phyloP scores from a whole-genome alignment of 2,888 invertebrate genomes.

The Camptogramma bilineatum region DNA sequence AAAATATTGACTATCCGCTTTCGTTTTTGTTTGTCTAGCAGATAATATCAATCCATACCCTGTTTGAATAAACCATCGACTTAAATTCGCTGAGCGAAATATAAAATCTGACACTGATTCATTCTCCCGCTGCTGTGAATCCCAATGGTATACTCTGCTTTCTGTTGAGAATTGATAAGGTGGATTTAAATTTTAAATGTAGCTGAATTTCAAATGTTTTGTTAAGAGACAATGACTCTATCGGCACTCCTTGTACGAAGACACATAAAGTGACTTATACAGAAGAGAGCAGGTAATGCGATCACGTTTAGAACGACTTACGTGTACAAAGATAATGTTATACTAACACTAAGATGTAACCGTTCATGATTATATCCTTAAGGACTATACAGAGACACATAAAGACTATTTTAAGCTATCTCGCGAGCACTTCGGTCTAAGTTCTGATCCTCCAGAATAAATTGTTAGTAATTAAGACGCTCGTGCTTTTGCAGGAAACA shows the following conservation, averaged over 20 bases:
- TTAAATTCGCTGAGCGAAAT: slow-evolving; percentile 29
- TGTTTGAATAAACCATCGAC: slow-evolving; percentile 46
- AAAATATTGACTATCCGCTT: background rate
- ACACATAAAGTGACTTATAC: slow-evolving; percentile 19
- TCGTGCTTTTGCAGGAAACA: slow-evolving; percentile 43
- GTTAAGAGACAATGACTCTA: slow-evolving; percentile 26
- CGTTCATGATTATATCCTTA: background rate
- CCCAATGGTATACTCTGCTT: slow-evolving; percentile 12
- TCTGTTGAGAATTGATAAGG: slow-evolving; percentile 27
- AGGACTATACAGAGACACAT: background rate
- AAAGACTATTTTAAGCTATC: too few relatives aligned
- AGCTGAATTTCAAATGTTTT: slow-evolving; percentile 33
- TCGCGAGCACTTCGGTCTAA: too few relatives aligned
- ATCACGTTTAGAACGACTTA: slow-evolving; percentile 20
- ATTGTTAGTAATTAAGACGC: slow-evolving; percentile 31
- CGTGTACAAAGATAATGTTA: background rate
- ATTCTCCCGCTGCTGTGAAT: slow-evolving; percentile 22
- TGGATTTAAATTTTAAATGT: slow-evolving; percentile 35
- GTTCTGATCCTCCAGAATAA: slow-evolving; percentile 12
- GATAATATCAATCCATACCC: slow-evolving; percentile 27
- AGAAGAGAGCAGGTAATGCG: slow-evolving; percentile 19
- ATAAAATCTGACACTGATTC: slow-evolving; percentile 33
- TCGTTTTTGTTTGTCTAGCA: background rate
- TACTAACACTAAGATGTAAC: background rate
- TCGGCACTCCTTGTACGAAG: slow-evolving; percentile 21